A percentile compares a stretch with the other conserved stretches of the same genome.
Conservation (phyloP, 2,797 vertebrate species). For the Eurystomus glaucurus region DNA sequence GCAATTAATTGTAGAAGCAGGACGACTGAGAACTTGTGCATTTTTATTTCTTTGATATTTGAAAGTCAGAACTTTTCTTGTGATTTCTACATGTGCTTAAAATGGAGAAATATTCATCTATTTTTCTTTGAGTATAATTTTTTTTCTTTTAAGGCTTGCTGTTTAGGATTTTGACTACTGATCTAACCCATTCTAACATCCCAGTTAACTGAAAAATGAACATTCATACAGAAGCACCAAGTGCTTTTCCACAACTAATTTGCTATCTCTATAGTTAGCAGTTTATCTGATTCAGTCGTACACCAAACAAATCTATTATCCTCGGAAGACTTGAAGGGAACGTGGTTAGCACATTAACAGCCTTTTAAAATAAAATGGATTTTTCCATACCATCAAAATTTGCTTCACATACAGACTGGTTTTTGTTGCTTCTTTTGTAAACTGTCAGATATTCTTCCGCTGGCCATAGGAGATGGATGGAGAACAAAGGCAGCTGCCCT, state of each 20-base stretch:
- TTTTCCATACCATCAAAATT: background rate
- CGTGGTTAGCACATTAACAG: background rate
- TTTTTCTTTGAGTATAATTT: background rate
- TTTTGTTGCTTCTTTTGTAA: background rate
- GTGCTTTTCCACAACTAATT: background rate
- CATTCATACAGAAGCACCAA: background rate
- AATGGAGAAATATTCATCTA: constrained; percentile 3
- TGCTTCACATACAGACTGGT: background rate
- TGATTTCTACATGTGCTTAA: background rate
- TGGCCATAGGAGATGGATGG: background rate
- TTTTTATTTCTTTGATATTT: constrained; percentile 48
- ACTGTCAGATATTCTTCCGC: background rate
- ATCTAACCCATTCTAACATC: background rate
- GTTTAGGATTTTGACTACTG: background rate
- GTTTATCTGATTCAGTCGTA: background rate
- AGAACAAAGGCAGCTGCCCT: background rate
- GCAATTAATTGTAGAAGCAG: constrained; percentile 63
- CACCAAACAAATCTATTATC: background rate
- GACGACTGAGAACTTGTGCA: constrained; percentile 32
- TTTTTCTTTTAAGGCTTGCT: background rate
- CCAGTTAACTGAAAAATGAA: background rate
- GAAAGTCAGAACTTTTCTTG: constrained; percentile 40
- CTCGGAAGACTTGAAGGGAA: background rate
- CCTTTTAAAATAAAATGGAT: background rate
- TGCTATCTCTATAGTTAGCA: background rate